These are phyloP conservation scores for Ischnus inquisitorius DNA, from an alignment of 2,888 invertebrate species.

Conservation along the genomic window DNA sequence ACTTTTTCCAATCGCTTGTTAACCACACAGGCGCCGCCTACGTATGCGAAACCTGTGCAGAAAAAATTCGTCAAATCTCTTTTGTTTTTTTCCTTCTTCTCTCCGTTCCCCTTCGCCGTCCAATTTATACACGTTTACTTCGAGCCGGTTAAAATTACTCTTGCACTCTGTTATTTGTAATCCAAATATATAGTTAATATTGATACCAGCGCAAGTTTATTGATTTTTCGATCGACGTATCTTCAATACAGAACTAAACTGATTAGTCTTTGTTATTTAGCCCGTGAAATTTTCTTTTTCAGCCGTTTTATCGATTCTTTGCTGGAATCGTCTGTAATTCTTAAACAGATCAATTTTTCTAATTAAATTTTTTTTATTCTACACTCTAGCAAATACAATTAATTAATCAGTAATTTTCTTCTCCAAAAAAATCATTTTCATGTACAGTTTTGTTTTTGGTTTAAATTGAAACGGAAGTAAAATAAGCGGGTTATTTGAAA, in stretches of 20 bases:
- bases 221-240: slow-evolving; percentile 17
- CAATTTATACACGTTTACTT: slow-evolving; percentile 50
- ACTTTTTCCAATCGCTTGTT: slow-evolving; percentile 98
- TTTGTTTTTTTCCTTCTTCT: slow-evolving; percentile 24
- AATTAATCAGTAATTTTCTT: neutral
- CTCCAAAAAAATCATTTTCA: slow-evolving; percentile 1
- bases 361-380: too few species aligned
- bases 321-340: too few species aligned
- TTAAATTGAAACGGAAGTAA: neutral
- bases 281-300: too few species aligned
- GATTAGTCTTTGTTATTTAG: neutral
- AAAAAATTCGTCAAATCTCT: slow-evolving; percentile 69
- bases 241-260: neutral
- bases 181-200: slow-evolving; percentile 71
- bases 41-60: slow-evolving; percentile 95
- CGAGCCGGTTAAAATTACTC: slow-evolving; percentile 56
- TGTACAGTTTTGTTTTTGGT: neutral
- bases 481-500: neutral
- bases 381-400: too few species aligned
- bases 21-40: slow-evolving; percentile 98
- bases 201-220: slow-evolving; percentile 73
- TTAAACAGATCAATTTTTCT: too few species aligned
- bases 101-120: slow-evolving; percentile 9
- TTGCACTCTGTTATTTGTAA: slow-evolving; percentile 47
- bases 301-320: too few species aligned